Percentiles rank a stretch among this genome's conserved stretches.
Conservation (phyloP, 1,140 invertebrate species). For the Rhysida immarginata region DNA sequence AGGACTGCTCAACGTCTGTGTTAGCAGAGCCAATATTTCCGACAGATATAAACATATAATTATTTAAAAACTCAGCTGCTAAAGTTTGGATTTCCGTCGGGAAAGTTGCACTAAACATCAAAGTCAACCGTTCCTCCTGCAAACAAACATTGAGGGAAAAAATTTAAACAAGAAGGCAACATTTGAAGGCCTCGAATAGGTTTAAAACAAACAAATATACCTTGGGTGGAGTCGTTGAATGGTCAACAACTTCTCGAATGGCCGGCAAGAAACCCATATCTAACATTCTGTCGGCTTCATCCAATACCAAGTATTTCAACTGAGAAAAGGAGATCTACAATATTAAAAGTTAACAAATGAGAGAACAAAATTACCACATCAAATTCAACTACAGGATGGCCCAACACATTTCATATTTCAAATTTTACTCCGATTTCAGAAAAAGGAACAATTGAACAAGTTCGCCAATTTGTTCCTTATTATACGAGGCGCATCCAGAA, state of each 20-base stretch:
- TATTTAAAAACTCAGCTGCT: conserved; percentile 52
- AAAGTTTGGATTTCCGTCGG: conserved; percentile 62
- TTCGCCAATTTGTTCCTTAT: too few species aligned
- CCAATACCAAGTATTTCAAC: conserved; percentile 68
- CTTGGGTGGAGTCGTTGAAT: conserved; percentile 52
- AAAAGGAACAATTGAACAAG: too few species aligned
- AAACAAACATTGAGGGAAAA: too few species aligned
- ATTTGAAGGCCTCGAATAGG: too few species aligned
- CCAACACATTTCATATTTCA: too few species aligned
- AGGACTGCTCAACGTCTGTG: conserved; percentile 67
- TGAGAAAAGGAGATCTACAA: conserved; percentile 38
- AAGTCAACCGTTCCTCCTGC: conserved; percentile 50
- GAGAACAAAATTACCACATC: neutral
- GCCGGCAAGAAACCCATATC: conserved; percentile 75
- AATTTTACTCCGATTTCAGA: too few species aligned
- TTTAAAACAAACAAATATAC: conserved; percentile 31
- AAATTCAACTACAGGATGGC: too few species aligned
- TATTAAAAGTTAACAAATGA: neutral
- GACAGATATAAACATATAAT: conserved; percentile 71
- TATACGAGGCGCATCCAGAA: too few species aligned
- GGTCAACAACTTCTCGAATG: conserved; percentile 56
- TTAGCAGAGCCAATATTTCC: conserved; percentile 81
- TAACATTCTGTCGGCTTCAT: conserved; percentile 95
- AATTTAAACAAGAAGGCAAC: too few species aligned
- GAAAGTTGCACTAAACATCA: conserved; percentile 91